Conservation (phyloP, 1,140 invertebrate genomes). For the Apolygus lucorum region DNA sequence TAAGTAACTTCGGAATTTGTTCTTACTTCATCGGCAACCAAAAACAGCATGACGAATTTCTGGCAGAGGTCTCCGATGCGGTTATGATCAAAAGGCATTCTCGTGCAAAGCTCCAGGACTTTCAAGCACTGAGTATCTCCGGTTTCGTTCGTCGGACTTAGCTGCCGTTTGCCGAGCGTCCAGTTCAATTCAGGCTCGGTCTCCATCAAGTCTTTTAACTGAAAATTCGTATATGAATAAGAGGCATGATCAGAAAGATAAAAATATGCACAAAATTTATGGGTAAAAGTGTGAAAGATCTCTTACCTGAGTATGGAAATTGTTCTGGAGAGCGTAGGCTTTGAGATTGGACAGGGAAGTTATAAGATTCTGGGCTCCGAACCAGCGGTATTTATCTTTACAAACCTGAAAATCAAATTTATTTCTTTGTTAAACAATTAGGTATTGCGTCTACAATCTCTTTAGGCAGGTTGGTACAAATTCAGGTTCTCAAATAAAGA, state of each 20-base stretch:
- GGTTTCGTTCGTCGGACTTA: neutral
- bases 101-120: neutral
- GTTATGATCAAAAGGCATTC: slow-evolving; percentile 42
- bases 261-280: neutral
- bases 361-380: slow-evolving; percentile 39
- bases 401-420: slow-evolving; percentile 46
- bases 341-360: slow-evolving; percentile 33
- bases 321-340: slow-evolving; percentile 31
- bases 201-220: slow-evolving; percentile 27
- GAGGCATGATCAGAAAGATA: too few species aligned
- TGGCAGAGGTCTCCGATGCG: slow-evolving; percentile 59
- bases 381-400: slow-evolving; percentile 53
- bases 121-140: neutral
- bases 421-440: too few species aligned
- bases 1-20: too few species aligned
- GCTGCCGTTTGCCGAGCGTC: slow-evolving; percentile 30
- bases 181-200: slow-evolving; percentile 34
- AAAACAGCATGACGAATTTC: slow-evolving; percentile 63
- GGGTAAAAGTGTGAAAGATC: neutral
- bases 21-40: slow-evolving; percentile 54
- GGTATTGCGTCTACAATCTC: too few species aligned
- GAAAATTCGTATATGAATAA: too few species aligned
- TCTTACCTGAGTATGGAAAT: slow-evolving; percentile 21
- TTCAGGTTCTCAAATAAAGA: too few species aligned
- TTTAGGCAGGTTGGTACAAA: too few species aligned